Evolutionary conservation across 2,113 vertebrate genomes (phyloP), one percentile per base, ranked within the genome.

Genomic region (Sceloporus undulatus): DNA sequence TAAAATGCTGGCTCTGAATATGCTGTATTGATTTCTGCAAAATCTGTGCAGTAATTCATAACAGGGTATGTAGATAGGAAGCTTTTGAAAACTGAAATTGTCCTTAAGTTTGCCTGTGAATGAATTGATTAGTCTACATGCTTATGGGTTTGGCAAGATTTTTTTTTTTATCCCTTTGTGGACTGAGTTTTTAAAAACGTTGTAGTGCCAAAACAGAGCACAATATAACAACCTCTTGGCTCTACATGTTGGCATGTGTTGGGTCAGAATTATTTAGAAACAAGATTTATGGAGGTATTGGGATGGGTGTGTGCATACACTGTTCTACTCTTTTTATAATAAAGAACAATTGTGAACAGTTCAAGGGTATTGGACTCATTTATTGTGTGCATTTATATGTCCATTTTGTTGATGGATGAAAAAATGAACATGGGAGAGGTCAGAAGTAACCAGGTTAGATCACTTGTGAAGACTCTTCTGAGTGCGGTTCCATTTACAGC

Each of bases 291-390:
- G 59, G 34, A 23, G 4, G 25, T 71, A 89, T 19, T 91, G 78
- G 80, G 34, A 92, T 38, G 71, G 85, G 83, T 82, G 81, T 48
- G 25, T 71, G 48, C 18, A n/a, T 10, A 83, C 8, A 73, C 83
- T 93, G 86, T 85, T 73, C 48, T 90, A 34, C 77, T 42, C 87
- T 95, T 95, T 92, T 94, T 94, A 70, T 54, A 82, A 95, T 96
- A 95, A 96, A 95, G 18, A 56, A n/a, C 76, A 88, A 14, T 90
- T 93, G 19, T 65, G 89, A 87, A 48, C 25, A 59, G 54, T 21
- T 2, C 40, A 42, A 88, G 0, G 82, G 1, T 77, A 21, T 4
- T 3, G 13, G 13, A 18, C 82, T 71, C 82, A 81, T 59, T 92
- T 87, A 29, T 89, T 80, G 18, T 83, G 42, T 29, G 14, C 8